phyloP scores from a whole-genome alignment of 2,888 invertebrate species.

The Drosophila rubida region DNA sequence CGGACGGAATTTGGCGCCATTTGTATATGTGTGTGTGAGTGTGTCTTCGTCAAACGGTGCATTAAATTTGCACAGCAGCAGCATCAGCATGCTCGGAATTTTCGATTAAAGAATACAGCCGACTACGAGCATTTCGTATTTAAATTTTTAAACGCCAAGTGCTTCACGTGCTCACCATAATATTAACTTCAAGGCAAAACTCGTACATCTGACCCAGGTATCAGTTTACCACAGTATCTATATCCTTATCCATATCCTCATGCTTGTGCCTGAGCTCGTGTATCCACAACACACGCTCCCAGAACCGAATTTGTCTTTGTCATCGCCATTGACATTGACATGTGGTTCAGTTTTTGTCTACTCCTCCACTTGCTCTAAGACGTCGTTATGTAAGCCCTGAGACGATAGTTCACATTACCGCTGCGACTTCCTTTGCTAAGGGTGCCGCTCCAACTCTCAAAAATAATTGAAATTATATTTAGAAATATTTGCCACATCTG shows the following conservation, averaged over 20 bases:
- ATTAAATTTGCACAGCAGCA: slow-evolving; percentile 56
- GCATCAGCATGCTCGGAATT: slow-evolving; percentile 45
- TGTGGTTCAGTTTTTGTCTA: slow-evolving; percentile 59
- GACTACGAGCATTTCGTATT: slow-evolving; percentile 54
- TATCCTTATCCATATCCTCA: background rate
- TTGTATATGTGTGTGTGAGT: slow-evolving; percentile 26
- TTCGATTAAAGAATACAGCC: slow-evolving; percentile 58
- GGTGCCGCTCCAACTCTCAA: background rate
- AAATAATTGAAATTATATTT: background rate
- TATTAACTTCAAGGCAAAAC: slow-evolving; percentile 19
- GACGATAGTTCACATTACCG: slow-evolving; percentile 26
- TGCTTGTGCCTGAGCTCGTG: background rate
- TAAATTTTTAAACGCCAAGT: slow-evolving; percentile 53
- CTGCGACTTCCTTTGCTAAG: slow-evolving; percentile 1
- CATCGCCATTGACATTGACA: slow-evolving; percentile 78
- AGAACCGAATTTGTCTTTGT: slow-evolving; percentile 72
- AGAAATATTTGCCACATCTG: background rate
- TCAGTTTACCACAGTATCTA: slow-evolving; percentile 5
- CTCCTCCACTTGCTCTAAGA: slow-evolving; percentile 13
- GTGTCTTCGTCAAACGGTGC: slow-evolving; percentile 38
- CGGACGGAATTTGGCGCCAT: slow-evolving; percentile 75
- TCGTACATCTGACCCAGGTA: slow-evolving; percentile 38
- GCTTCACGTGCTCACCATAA: slow-evolving; percentile 17
- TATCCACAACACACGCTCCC: slow-evolving; percentile 1
- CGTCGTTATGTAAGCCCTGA: slow-evolving; percentile 29